These are phyloP conservation scores for Acutogordius australiensis DNA, from an alignment of 2,888 invertebrate species.

Conservation along the genomic window DNA sequence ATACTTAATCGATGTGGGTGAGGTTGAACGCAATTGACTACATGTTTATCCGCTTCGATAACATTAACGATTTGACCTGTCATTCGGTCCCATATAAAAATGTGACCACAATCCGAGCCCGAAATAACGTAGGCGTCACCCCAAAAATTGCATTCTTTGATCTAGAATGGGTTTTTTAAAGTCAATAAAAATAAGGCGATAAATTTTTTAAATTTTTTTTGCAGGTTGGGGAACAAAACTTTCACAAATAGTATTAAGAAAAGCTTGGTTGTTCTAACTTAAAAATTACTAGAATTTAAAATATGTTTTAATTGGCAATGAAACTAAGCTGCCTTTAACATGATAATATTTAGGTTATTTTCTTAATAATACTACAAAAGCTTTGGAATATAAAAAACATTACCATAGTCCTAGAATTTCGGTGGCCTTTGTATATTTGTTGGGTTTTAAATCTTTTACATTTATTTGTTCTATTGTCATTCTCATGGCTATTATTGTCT, in stretches of 20 bases:
- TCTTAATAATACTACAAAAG: no score
- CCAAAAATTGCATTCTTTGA: conserved; percentile 58
- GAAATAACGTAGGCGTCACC: conserved; percentile 48
- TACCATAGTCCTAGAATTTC: conserved; percentile 36
- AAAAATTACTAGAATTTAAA: no score
- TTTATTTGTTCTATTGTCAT: background rate
- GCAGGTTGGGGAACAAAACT: no score
- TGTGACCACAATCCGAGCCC: conserved; percentile 61
- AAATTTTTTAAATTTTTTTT: no score
- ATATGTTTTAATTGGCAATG: no score
- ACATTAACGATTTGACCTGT: conserved; percentile 41
- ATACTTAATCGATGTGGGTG: conserved; percentile 34
- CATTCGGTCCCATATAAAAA: conserved; percentile 47
- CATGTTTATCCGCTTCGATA: conserved; percentile 45
- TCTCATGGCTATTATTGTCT: no score
- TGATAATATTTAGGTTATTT: no score
- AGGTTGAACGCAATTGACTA: conserved; percentile 51
- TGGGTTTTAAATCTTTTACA: background rate
- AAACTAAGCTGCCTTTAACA: no score
- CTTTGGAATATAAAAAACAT: no score
- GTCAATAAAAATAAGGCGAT: no score
- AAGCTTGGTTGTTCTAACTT: no score
- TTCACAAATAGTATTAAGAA: no score
- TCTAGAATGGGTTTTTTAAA: conserved; percentile 27
- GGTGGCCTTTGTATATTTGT: conserved; percentile 39